Evolutionary conservation across 2,888 invertebrate species (phyloP).

Genomic region (Leptinotarsa tumamoca): DNA sequence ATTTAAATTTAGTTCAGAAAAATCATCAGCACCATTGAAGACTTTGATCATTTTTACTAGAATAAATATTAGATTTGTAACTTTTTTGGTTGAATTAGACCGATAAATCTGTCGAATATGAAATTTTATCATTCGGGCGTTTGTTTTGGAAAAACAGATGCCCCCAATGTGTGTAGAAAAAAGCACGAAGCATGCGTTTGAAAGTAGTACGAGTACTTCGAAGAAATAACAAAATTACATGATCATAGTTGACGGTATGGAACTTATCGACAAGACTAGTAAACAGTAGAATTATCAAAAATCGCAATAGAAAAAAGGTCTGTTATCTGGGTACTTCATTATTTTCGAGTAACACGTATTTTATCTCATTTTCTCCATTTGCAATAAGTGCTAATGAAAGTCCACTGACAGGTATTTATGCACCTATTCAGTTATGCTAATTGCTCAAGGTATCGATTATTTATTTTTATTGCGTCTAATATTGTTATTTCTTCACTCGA

Average conservation of each 20-base stretch:
- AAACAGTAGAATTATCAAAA: neutral
- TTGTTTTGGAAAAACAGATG: constrained; percentile 62
- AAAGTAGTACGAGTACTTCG: constrained; percentile 47
- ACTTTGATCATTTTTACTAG: neutral
- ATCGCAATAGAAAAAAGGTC: constrained; percentile 4
- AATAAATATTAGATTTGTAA: neutral
- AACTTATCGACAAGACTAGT: neutral
- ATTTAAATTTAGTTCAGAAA: neutral
- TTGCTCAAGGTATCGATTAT: constrained; percentile 23
- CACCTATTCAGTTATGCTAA: constrained; percentile 31
- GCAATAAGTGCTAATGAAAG: constrained; percentile 16
- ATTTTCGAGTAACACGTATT: constrained; percentile 32
- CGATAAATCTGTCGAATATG: constrained; percentile 34
- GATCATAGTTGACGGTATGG: neutral
- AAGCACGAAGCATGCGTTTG: constrained; percentile 78
- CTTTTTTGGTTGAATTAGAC: constrained; percentile 20
- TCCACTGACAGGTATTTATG: constrained; percentile 11
- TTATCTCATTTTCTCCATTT: constrained; percentile 17
- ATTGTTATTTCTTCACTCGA: constrained; percentile 49
- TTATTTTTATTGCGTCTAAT: constrained; percentile 39
- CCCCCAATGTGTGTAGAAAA: constrained; percentile 62
- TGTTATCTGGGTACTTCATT: constrained; percentile 19
- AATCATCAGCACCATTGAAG: neutral
- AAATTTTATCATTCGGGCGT: constrained; percentile 52
- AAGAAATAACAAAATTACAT: constrained; percentile 51